Conservation (phyloP, 2,888 invertebrate species). For the Cosmia pyralina region DNA sequence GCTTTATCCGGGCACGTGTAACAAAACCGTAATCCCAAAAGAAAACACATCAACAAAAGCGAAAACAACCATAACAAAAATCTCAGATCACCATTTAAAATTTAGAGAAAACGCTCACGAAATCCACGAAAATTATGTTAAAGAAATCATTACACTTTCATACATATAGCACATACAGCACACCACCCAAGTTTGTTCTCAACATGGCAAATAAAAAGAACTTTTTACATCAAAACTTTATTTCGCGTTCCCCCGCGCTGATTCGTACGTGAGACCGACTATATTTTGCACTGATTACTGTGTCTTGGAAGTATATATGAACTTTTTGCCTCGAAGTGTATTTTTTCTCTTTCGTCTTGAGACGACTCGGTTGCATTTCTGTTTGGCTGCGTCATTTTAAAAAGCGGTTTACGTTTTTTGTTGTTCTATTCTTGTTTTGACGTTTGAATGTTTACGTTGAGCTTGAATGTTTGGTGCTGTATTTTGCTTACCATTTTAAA, state of each 20-base stretch:
- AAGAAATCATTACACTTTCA: constrained; percentile 68
- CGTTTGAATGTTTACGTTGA: constrained; percentile 31
- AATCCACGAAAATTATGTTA: constrained; percentile 60
- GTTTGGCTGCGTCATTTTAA: constrained; percentile 55
- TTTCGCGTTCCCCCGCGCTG: constrained; percentile 79
- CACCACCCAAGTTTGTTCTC: constrained; percentile 74
- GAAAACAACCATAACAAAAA: constrained; percentile 28
- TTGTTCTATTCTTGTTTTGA: constrained; percentile 44
- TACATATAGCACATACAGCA: constrained; percentile 63
- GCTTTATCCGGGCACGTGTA: not conserved
- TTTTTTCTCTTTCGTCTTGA: constrained; percentile 52
- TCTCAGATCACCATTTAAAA: constrained; percentile 45
- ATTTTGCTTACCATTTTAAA: constrained; percentile 14
- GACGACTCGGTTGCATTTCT: constrained; percentile 60
- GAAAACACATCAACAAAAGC: constrained; percentile 31
- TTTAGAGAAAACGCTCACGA: constrained; percentile 53
- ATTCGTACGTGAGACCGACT: constrained; percentile 87
- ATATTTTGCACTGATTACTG: constrained; percentile 86
- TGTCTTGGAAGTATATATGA: constrained; percentile 69
- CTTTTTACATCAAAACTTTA: constrained; percentile 91
- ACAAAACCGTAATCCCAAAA: constrained; percentile 3
- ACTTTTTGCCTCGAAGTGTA: constrained; percentile 57
- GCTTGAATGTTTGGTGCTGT: constrained; percentile 22
- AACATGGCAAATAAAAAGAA: constrained; percentile 87
- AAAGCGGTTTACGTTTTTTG: constrained; percentile 59